Percentiles rank a stretch among this genome's conserved stretches.
Conservation (phyloP, 1,140 invertebrate genomes). For the Trichonephila inaurata region DNA sequence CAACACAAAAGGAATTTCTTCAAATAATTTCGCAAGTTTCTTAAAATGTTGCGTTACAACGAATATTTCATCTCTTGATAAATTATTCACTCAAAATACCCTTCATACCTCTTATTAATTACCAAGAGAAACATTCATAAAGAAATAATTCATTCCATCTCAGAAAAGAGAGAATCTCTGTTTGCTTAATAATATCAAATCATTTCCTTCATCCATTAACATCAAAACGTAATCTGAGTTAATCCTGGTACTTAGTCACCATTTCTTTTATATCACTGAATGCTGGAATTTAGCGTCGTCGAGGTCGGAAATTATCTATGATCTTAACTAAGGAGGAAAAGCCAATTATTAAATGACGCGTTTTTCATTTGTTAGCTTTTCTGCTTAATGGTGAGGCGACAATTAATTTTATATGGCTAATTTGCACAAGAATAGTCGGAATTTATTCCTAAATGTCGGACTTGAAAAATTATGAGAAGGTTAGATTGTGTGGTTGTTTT, state of each 20-base stretch:
- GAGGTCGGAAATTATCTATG: constrained; percentile 5
- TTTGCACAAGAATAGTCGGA: neutral
- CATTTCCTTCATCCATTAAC: neutral
- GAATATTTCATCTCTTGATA: too few species aligned
- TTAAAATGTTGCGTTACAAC: too few species aligned
- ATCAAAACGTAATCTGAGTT: neutral
- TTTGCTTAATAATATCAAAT: constrained; percentile 33
- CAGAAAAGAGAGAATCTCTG: constrained; percentile 9
- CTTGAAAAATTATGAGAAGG: neutral
- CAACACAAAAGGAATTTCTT: too few species aligned
- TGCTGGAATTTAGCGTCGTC: constrained; percentile 13
- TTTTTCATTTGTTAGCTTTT: constrained; percentile 28
- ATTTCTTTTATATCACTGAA: constrained; percentile 5
- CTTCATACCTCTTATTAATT: neutral
- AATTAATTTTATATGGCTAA: neutral
- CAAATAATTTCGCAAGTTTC: too few species aligned
- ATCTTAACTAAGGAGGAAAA: neutral
- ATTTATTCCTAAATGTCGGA: neutral
- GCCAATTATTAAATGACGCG: constrained; percentile 23
- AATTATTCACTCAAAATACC: neutral
- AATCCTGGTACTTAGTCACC: constrained; percentile 25
- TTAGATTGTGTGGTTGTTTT: neutral
- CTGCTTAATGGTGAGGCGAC: neutral
- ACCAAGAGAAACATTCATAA: neutral
- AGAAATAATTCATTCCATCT: constrained; percentile 13